Evolutionary conservation across 2,113 vertebrate species (phyloP), one percentile per base, ranked within the genome.

Genomic region (Microtus montanus): DNA sequence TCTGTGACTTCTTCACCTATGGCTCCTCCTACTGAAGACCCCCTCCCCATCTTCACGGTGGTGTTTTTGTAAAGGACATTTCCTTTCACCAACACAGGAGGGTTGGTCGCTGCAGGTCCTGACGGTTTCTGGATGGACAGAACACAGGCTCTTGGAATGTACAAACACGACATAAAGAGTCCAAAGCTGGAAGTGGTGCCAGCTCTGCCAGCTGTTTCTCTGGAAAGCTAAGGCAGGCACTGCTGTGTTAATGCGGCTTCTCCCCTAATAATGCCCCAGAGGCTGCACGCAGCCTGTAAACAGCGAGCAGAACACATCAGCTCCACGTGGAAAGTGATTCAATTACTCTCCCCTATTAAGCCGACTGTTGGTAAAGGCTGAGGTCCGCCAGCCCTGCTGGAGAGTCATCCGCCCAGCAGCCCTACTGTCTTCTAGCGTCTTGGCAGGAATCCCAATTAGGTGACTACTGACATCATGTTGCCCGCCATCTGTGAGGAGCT

Each of bases 251-350:
- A 80, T 44, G 82, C 95, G 93, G 95, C 91, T 97, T 93, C 92
- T 96, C 79, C 92, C 82, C 44, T 93, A 96, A 97, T 97, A 85
- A 97, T 83, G 90, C 93, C 97, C 82, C 13, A 70, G 41, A 97
- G 96, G 91, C 97, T 95, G 93, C 96, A 98, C 98, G 95, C 92
- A 98, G 95, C 96, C 96, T 96, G 93, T 84, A 91, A 97, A 95
- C 10, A 97, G 94, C 90, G 71, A 92, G 97, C 82, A 93, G 94
- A 97, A 97, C 95, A 95, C 97, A 94, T 96, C 93, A 5, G 92
- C 96, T 92, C 89, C 89, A 75, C 26, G 13, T 49, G 95, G 87
- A 95, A 98, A 98, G 64, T 84, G 83, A 96, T 93, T 92, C 88
- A 93, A 96, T 95, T 96, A 91, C 93, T 96, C 86, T 93, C 33